A percentile compares a stretch with the other conserved stretches of the same genome.
phyloP scores from a whole-genome alignment of 2,888 invertebrate genomes.

The Axea sp. region DNA sequence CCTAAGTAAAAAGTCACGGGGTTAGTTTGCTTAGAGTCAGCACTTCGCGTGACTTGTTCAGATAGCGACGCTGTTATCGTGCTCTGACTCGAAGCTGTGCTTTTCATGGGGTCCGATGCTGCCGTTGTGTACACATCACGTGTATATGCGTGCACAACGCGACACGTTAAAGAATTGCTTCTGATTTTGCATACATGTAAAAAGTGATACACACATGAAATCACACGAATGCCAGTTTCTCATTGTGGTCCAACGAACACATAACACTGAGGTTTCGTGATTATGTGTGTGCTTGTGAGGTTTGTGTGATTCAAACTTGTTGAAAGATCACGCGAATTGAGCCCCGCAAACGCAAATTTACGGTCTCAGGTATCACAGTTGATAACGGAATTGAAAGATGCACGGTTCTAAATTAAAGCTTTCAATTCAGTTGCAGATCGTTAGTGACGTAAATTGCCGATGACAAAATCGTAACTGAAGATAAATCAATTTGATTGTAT shows the following conservation, averaged over 20 bases:
- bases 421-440: no score
- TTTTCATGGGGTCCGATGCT: constrained; percentile 28
- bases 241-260: constrained; percentile 17
- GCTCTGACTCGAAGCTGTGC: constrained; percentile 60
- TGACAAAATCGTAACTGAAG: no score
- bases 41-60: constrained; percentile 20
- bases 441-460: no score
- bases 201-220: constrained; percentile 57
- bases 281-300: constrained; percentile 20
- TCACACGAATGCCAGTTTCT: constrained; percentile 33
- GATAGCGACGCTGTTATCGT: constrained; percentile 20
- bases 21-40: constrained; percentile 60
- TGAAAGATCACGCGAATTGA: neutral
- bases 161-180: constrained; percentile 21
- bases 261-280: constrained; percentile 26
- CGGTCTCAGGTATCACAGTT: no score
- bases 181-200: constrained; percentile 53
- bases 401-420: no score
- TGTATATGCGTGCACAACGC: constrained; percentile 43
- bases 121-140: constrained; percentile 34
- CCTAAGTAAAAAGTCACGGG: no score
- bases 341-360: constrained; percentile 1
- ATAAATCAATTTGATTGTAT: no score
- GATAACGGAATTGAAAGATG: no score
- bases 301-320: constrained; percentile 7